A percentile compares a stretch with the other conserved stretches of the same genome.
Conservation (phyloP, 2,888 invertebrate genomes). For the Hyposoter didymator region DNA sequence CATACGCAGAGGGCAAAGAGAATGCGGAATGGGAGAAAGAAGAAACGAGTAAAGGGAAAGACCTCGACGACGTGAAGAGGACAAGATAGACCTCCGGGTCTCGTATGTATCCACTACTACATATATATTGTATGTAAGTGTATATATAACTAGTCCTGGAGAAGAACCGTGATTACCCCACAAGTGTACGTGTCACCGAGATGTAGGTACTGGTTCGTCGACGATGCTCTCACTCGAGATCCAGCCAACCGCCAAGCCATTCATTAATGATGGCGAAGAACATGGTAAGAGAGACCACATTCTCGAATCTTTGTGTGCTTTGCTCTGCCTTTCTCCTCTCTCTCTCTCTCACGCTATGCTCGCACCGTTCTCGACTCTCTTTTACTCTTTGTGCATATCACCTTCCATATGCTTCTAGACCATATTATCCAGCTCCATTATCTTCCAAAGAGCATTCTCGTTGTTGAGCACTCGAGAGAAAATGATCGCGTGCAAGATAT, state of each 20-base stretch:
- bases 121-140: not conserved
- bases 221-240: slow-evolving; percentile 40
- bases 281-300: slow-evolving; percentile 25
- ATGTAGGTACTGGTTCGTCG: slow-evolving; percentile 46
- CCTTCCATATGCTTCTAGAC: slow-evolving; percentile 44
- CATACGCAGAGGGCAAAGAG: slow-evolving; percentile 31
- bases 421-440: slow-evolving; percentile 69
- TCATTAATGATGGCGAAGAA: slow-evolving; percentile 62
- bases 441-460: slow-evolving; percentile 72
- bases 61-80: slow-evolving; percentile 42
- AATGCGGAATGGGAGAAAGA: slow-evolving; percentile 57
- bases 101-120: slow-evolving; percentile 13
- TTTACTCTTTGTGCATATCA: slow-evolving; percentile 28
- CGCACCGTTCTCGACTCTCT: not conserved
- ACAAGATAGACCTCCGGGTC: slow-evolving; percentile 63
- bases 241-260: slow-evolving; percentile 63
- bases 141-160: slow-evolving; percentile 23
- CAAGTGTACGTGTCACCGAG: slow-evolving; percentile 62
- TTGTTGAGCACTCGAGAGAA: slow-evolving; percentile 64
- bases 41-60: slow-evolving; percentile 49
- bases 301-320: slow-evolving; percentile 35
- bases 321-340: slow-evolving; percentile 40
- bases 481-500: slow-evolving; percentile 58
- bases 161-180: slow-evolving; percentile 60
- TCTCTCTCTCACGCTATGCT: slow-evolving; percentile 22